Base-by-base conservation (phyloP, 2,888 invertebrate genomes). In the Phalera bucephala region DNA sequence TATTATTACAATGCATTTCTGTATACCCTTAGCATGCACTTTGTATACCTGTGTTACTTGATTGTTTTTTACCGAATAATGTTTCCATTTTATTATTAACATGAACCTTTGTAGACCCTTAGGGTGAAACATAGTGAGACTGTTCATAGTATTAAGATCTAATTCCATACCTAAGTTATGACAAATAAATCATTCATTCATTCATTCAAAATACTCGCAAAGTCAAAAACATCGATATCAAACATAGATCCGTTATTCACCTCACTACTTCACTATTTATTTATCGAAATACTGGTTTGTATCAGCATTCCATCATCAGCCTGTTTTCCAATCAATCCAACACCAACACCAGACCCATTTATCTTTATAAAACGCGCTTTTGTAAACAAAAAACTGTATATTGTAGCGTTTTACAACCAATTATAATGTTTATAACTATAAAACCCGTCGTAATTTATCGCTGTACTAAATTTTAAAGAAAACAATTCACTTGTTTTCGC, bases 211-310 rank as follows among this genome's bases (percentile, higher is more conserved):
- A n/a, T n/a, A n/a, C n/a, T n/a, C n/a, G n/a, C n/a, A n/a, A n/a
- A n/a, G n/a, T n/a, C n/a, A n/a, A 27, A 14, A 9, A 3, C 35
- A 44, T 59, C 52, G 60, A 59, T 23, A 47, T 21, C 31, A 30
- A 22, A 4, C 14, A 11, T 2, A 15, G 28, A 12, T n/a, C 5
- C 6, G 3, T 4, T 22, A n/a, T 22, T 37, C 52, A 37, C 78
- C 69, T 30, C 78, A 34, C 76, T 76, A 64, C 34, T 14, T 40
- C 29, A 76, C 48, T 84, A 80, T 85, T 84, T 85, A 81, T 84
- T 82, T 84, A 83, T 79, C 70, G 71, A 77, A 79, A 79, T 79
- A 76, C 83, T 86, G 85, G 84, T 68, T 81, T 77, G 77, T 81
- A 79, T 84, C 85, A 81, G 75, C 72, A 53, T 56, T 86, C 86